phyloP scores from a whole-genome alignment of 2,888 invertebrate genomes.

The Stenoptilia bipunctidactyla region DNA sequence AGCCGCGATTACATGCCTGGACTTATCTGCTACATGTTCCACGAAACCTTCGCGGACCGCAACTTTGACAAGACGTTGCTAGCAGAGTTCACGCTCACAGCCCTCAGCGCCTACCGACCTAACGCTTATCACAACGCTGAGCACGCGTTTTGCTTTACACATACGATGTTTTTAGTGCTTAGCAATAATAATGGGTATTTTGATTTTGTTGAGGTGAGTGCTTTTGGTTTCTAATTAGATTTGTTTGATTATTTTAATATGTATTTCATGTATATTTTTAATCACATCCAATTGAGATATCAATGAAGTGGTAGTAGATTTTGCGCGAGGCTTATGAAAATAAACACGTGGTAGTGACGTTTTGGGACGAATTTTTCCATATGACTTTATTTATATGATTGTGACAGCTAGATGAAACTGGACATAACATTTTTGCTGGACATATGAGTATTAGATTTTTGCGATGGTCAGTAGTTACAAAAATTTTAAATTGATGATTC shows the following conservation, averaged over 20 bases:
- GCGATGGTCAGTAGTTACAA: too few species aligned
- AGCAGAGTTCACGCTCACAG: constrained; percentile 61
- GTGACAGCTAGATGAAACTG: too few species aligned
- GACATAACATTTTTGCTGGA: too few species aligned
- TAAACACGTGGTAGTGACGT: too few species aligned
- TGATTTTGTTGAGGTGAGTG: constrained; percentile 60
- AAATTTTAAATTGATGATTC: too few species aligned
- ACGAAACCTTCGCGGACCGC: constrained; percentile 48
- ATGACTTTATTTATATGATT: too few species aligned
- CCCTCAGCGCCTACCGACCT: constrained; percentile 54
- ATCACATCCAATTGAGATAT: too few species aligned
- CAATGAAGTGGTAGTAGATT: too few species aligned
- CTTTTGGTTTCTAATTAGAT: neutral
- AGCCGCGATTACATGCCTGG: constrained; percentile 57
- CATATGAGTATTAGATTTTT: too few species aligned
- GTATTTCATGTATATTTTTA: too few species aligned
- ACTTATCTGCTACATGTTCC: constrained; percentile 63
- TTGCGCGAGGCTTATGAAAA: too few species aligned
- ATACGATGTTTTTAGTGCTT: constrained; percentile 72
- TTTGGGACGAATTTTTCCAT: too few species aligned
- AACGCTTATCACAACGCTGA: constrained; percentile 75
- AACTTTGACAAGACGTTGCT: constrained; percentile 40
- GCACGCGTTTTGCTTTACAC: constrained; percentile 74
- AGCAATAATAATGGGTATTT: constrained; percentile 55
- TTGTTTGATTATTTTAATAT: neutral